These are phyloP conservation scores for Tyria jacobaeae DNA, from an alignment of 2,888 invertebrate genomes.

Conservation along the genomic window DNA sequence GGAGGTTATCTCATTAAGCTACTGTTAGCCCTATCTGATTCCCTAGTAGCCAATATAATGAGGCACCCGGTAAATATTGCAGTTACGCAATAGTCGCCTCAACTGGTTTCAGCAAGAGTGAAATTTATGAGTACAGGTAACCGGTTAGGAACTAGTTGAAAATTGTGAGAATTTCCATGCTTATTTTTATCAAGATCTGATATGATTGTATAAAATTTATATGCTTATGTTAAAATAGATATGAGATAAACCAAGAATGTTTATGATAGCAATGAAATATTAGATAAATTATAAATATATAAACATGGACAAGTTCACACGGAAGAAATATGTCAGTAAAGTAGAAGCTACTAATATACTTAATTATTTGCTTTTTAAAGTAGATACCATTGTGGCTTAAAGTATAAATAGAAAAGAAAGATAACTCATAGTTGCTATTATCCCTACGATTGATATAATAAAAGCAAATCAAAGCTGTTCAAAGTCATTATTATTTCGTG, in stretches of 20 bases:
- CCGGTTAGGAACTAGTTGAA: slow-evolving; percentile 30
- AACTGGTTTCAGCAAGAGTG: slow-evolving; percentile 48
- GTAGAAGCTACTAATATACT: not conserved
- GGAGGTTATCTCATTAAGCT: slow-evolving; percentile 11
- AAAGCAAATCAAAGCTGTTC: not conserved
- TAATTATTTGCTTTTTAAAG: not conserved
- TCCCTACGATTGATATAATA: not conserved
- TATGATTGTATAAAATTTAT: slow-evolving; percentile 1
- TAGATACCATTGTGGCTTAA: not conserved
- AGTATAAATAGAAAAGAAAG: not conserved
- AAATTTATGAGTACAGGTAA: slow-evolving; percentile 36
- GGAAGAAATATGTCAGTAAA: not conserved
- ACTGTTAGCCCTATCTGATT: slow-evolving; percentile 14
- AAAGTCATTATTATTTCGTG: not conserved
- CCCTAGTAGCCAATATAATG: slow-evolving; percentile 24
- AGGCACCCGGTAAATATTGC: slow-evolving; percentile 20
- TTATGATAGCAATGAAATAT: not conserved
- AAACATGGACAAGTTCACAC: not conserved
- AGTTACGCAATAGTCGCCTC: slow-evolving; percentile 26
- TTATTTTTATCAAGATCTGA: slow-evolving; percentile 4
- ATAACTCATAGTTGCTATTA: not conserved
- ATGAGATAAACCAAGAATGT: not conserved
- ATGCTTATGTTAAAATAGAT: not conserved
- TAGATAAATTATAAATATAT: not conserved
- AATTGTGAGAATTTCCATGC: slow-evolving; percentile 21